These are phyloP conservation scores for Loriculus beryllinus DNA, from an alignment of 2,797 vertebrate species.

Conservation along the genomic window DNA sequence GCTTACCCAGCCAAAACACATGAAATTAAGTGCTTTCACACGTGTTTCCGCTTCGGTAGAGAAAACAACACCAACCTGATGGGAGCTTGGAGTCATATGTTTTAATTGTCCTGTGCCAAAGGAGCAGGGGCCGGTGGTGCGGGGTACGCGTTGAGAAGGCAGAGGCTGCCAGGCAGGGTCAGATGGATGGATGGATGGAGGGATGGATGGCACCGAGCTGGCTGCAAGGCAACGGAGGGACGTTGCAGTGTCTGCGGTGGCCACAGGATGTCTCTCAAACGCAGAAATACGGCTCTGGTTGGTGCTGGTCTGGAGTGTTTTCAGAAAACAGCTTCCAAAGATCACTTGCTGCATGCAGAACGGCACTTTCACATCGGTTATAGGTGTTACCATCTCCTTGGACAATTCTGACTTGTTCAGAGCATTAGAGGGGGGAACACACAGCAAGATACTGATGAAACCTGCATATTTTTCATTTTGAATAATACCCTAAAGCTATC, in stretches of 20 bases:
- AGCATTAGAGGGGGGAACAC: not conserved
- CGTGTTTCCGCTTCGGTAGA: accelerated
- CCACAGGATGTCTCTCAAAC: slow-evolving; percentile 57
- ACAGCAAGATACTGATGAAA: not conserved
- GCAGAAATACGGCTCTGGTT: not conserved
- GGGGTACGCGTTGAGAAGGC: accelerated
- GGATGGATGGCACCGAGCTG: not conserved
- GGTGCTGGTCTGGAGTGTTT: not conserved
- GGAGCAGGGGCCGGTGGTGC: not conserved
- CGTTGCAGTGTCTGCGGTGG: not conserved
- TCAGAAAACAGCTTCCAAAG: not conserved
- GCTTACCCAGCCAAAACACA: not conserved
- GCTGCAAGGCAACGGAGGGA: not conserved
- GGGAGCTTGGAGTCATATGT: not conserved
- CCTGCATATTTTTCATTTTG: not conserved
- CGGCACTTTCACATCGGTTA: accelerated
- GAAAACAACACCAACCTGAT: not conserved
- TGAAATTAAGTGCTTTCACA: not conserved
- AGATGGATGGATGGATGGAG: not conserved
- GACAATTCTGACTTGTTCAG: not conserved
- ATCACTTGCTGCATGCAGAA: not conserved
- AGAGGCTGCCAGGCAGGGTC: not conserved
- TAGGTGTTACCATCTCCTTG: accelerated
- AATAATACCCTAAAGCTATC: not conserved
- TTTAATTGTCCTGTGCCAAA: accelerated